Base-by-base conservation (phyloP, 2,113 vertebrate genomes). In the Campylomormyrus tamandua region DNA sequence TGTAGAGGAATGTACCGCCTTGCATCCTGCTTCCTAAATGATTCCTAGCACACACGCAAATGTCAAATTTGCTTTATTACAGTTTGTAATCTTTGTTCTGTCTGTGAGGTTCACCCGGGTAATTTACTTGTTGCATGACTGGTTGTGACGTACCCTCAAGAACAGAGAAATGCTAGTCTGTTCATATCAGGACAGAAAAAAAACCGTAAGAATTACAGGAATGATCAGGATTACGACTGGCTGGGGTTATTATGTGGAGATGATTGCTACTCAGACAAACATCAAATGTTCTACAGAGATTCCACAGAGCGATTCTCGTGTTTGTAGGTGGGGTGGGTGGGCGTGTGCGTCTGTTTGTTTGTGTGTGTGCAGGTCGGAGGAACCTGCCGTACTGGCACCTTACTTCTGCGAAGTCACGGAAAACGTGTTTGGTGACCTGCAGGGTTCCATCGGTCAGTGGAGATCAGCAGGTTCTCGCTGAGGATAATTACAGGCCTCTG, bases 341-440 rank as follows among this genome's bases (percentile, higher is more conserved):
- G 89, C 58, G 13, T 46, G 52, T 58, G 31, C 86, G 52, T 89
- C 39, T 77, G 88, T 89, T 21, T 77, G 66, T n/a, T 13, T 85
- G 50, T 85, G 53, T 90, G 11, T 6, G 49, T 85, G 45, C 56
- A 31, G 52, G 46, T 58, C 13, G 49, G 89, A 58, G 53, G 49
- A 8, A 48, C 83, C 19, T 46, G 42, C 24, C 11, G 0, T 8
- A 84, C 42, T 80, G 74, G 45, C 83, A 7, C 13, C 35, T 39
- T 83, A 35, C 52, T 42, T 45, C 35, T 17, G 77, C 77, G 1
- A 39, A 83, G 19, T 83, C 35, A 45, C 0, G 21, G 45, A 84
- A 84, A 48, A 84, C 39, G 1, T 11, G 42, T 46, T 46, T 48
- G 45, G 83, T 84, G 83, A 48, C 3, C 39, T 24, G 19, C 3